phyloP scores from a whole-genome alignment of 1,140 invertebrate species.

The Hycleus phaleratus region DNA sequence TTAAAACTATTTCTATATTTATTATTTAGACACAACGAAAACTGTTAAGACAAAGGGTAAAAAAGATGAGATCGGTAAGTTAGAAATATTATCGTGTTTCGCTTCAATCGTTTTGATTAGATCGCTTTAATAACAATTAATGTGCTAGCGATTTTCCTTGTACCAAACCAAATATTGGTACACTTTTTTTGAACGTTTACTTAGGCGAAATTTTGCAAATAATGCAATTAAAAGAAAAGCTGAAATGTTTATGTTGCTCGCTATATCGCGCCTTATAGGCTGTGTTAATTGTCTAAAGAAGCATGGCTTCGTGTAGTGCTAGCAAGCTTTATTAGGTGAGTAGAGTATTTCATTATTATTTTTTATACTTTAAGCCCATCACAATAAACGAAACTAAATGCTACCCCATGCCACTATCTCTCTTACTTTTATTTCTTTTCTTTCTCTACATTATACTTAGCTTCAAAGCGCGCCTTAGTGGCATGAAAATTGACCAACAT shows the following conservation, averaged over 20 bases:
- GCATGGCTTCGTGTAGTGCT: slow-evolving; percentile 20
- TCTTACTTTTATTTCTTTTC: slow-evolving; percentile 2
- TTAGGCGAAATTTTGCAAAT: neutral
- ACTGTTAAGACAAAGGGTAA: slow-evolving; percentile 24
- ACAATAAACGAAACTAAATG: neutral
- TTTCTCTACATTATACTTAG: too few relatives aligned
- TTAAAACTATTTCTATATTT: slow-evolving; percentile 1
- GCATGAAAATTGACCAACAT: slow-evolving; percentile 4
- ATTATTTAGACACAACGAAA: slow-evolving; percentile 23
- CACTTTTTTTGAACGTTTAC: too few relatives aligned
- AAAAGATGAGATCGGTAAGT: slow-evolving; percentile 29
- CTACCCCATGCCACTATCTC: slow-evolving; percentile 9
- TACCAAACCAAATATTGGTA: too few relatives aligned
- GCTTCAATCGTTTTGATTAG: neutral
- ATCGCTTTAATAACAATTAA: slow-evolving; percentile 1
- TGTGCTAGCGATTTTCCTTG: neutral
- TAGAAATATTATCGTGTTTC: neutral
- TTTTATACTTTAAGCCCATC: too few relatives aligned
- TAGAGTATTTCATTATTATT: neutral
- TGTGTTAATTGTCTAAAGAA: neutral
- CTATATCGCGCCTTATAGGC: neutral
- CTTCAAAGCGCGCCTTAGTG: neutral
- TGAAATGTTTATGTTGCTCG: slow-evolving; percentile 8
- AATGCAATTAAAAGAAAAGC: slow-evolving; percentile 2
- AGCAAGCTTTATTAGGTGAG: slow-evolving; percentile 18